Evolutionary conservation across 2,113 vertebrate species (phyloP).

Genomic region (Aphyosemion australe): DNA sequence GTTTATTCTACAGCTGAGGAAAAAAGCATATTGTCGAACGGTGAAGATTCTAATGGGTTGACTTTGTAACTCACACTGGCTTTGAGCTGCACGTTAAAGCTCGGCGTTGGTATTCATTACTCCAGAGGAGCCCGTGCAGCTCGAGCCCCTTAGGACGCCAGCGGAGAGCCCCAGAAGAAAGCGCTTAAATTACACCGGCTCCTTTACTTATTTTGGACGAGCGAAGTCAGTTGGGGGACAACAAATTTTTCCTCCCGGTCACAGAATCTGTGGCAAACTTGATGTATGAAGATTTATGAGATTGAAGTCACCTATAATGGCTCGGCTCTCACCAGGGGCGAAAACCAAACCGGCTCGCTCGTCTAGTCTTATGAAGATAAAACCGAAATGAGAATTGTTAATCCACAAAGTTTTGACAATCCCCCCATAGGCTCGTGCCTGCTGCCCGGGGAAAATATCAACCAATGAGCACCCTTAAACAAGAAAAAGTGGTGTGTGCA

Average conservation of each 20-base stretch:
- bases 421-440: constrained; percentile 42
- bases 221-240: constrained; percentile 21
- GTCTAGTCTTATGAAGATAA: constrained; percentile 61
- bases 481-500: constrained; percentile 26
- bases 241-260: constrained; percentile 35
- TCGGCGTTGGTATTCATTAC: constrained; percentile 54
- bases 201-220: constrained; percentile 45
- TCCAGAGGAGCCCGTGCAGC: constrained; percentile 33
- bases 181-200: constrained; percentile 47
- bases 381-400: constrained; percentile 70
- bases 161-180: constrained; percentile 33
- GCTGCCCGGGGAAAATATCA: constrained; percentile 45
- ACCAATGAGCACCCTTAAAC: constrained; percentile 31
- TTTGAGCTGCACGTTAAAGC: constrained; percentile 48
- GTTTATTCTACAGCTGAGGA: constrained; percentile 56
- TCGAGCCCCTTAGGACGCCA: constrained; percentile 34
- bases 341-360: constrained; percentile 43
- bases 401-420: constrained; percentile 62
- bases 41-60: constrained; percentile 72
- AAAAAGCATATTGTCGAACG: constrained; percentile 37
- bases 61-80: constrained; percentile 72
- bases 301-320: constrained; percentile 52
- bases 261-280: constrained; percentile 43
- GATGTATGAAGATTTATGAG: constrained; percentile 58
- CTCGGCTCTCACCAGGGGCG: constrained; percentile 61